phyloP scores from a whole-genome alignment of 1,140 invertebrate species.

The Plutomurus gul region DNA sequence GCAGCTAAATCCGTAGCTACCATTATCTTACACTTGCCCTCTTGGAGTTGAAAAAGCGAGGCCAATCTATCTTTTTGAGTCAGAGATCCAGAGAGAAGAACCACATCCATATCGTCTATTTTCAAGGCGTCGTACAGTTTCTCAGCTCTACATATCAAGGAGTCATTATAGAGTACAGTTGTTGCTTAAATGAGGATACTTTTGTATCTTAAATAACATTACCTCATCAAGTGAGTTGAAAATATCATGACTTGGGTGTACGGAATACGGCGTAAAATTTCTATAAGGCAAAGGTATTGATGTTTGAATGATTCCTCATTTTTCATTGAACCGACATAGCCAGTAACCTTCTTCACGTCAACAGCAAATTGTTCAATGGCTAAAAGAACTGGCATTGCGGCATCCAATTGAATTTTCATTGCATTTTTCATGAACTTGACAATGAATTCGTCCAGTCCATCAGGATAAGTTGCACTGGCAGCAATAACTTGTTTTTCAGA shows the following conservation, averaged over 20 bases:
- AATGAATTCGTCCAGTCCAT: slow-evolving; percentile 73
- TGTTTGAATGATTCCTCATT: slow-evolving; percentile 61
- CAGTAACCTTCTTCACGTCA: slow-evolving; percentile 64
- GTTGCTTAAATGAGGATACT: neutral
- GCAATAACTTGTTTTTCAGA: slow-evolving; percentile 85
- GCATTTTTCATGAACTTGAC: slow-evolving; percentile 79
- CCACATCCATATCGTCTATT: slow-evolving; percentile 69
- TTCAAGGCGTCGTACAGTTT: slow-evolving; percentile 36
- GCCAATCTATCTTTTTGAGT: slow-evolving; percentile 64
- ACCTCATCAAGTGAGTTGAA: slow-evolving; percentile 81
- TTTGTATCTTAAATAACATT: slow-evolving; percentile 31
- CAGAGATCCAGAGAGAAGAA: slow-evolving; percentile 90
- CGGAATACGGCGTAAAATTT: slow-evolving; percentile 70
- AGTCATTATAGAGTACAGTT: neutral
- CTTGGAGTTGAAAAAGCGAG: slow-evolving; percentile 25
- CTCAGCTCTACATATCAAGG: slow-evolving; percentile 42
- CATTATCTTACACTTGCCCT: slow-evolving; percentile 48
- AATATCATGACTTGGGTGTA: slow-evolving; percentile 93
- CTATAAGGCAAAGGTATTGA: slow-evolving; percentile 72
- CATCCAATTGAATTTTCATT: slow-evolving; percentile 66
- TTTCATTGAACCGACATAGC: slow-evolving; percentile 66
- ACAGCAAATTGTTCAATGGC: slow-evolving; percentile 77
- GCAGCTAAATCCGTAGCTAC: slow-evolving; percentile 57
- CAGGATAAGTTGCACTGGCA: slow-evolving; percentile 91
- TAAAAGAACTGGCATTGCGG: slow-evolving; percentile 65